Conservation (phyloP, 1,140 invertebrate species). For the Venustaconcha ellipsiformis region DNA sequence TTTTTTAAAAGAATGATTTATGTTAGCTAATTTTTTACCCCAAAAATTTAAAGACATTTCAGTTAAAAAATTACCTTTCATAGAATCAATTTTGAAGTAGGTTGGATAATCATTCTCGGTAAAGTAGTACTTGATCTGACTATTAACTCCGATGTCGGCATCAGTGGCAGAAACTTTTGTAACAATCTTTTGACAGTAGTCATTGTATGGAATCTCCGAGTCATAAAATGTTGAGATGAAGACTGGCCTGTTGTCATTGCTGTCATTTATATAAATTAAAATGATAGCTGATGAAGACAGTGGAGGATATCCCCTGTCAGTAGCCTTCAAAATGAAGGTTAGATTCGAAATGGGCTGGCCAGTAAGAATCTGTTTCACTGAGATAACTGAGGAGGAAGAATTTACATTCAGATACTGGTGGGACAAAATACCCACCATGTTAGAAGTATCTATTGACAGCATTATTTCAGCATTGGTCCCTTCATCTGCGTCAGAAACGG, state of each 20-base stretch:
- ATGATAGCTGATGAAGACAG: slow-evolving; percentile 32
- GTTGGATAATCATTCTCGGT: slow-evolving; percentile 26
- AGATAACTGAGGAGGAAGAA: slow-evolving; percentile 82
- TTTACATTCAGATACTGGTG: slow-evolving; percentile 77
- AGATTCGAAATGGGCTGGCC: slow-evolving; percentile 85
- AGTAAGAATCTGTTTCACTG: slow-evolving; percentile 79
- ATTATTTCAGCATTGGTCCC: slow-evolving; percentile 87
- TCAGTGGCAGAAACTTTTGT: slow-evolving; percentile 47
- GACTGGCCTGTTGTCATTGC: slow-evolving; percentile 37
- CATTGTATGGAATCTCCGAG: slow-evolving; percentile 45
- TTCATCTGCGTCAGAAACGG: slow-evolving; percentile 69
- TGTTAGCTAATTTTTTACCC: too few species aligned
- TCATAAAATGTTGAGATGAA: slow-evolving; percentile 49
- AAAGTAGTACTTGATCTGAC: slow-evolving; percentile 40
- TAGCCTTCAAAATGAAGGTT: slow-evolving; percentile 86
- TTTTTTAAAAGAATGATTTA: too few species aligned
- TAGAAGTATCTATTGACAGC: slow-evolving; percentile 71
- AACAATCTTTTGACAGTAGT: slow-evolving; percentile 37
- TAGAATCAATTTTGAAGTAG: slow-evolving; percentile 36
- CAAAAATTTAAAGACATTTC: too few species aligned
- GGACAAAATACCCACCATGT: slow-evolving; percentile 44
- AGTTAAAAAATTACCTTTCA: slow-evolving; percentile 25
- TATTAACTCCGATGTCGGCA: slow-evolving; percentile 46
- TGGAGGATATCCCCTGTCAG: slow-evolving; percentile 51
- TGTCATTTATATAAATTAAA: slow-evolving; percentile 31